These are phyloP conservation scores for Parazoanthus darwini DNA, from an alignment of 92 coral and sea anemone genomes.

Conservation along the genomic window DNA sequence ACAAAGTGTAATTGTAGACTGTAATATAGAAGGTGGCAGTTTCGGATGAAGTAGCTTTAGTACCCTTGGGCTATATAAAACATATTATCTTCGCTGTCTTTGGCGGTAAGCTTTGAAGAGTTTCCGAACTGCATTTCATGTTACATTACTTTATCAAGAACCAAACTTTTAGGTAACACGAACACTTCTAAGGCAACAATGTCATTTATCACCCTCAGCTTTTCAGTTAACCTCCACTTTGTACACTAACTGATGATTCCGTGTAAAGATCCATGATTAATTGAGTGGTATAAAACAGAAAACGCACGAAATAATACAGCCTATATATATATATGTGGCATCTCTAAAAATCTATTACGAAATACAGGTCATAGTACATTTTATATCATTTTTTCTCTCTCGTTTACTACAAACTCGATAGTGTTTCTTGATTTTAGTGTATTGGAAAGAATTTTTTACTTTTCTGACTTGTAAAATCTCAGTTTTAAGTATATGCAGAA, in stretches of 20 bases:
- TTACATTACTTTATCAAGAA: neutral
- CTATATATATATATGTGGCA: neutral
- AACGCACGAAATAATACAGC: neutral
- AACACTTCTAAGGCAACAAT: neutral
- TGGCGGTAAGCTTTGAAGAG: conserved; percentile 29
- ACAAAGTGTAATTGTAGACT: conserved; percentile 12
- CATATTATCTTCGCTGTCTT: conserved; percentile 34
- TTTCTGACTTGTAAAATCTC: no score
- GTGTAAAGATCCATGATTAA: neutral
- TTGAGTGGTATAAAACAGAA: neutral
- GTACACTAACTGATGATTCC: neutral
- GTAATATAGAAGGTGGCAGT: neutral
- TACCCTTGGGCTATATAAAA: conserved; percentile 33
- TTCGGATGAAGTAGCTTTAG: conserved; percentile 12
- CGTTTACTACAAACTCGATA: neutral
- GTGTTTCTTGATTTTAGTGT: neutral
- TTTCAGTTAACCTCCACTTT: neutral
- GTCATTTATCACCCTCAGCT: neutral
- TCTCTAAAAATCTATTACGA: no score
- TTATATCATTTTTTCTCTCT: neutral
- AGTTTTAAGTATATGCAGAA: no score
- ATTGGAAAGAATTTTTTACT: no score
- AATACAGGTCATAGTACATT: neutral
- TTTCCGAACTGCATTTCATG: neutral
- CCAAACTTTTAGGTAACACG: neutral